These are phyloP conservation scores for Mesembrinibis cayennensis DNA, from an alignment of 2,113 vertebrate species.

Conservation along the genomic window DNA sequence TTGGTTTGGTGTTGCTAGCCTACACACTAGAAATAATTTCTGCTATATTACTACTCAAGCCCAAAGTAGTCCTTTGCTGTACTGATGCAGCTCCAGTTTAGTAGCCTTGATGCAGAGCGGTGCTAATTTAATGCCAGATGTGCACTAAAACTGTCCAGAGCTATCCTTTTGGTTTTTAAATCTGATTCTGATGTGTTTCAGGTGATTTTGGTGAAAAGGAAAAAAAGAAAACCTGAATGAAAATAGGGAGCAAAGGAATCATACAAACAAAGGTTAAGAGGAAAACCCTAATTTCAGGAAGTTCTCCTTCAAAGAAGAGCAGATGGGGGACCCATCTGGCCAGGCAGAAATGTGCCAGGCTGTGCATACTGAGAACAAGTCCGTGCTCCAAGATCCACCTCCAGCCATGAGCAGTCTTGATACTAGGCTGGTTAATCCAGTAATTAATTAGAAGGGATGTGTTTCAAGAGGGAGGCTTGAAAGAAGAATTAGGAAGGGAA, in stretches of 20 bases:
- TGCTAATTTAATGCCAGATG: background rate
- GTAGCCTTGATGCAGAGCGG: background rate
- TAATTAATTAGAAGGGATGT: slow-evolving; percentile 47
- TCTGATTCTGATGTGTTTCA: background rate
- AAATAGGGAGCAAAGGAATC: background rate
- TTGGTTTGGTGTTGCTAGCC: background rate
- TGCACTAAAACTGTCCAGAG: background rate
- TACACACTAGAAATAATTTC: background rate
- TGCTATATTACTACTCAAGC: background rate
- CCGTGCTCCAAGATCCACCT: slow-evolving; percentile 50
- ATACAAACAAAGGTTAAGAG: slow-evolving; percentile 23
- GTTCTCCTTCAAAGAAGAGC: slow-evolving; percentile 21
- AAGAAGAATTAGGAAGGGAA: background rate
- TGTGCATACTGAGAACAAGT: slow-evolving; percentile 29
- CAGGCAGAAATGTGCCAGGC: slow-evolving; percentile 26
- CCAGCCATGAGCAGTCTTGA: slow-evolving; percentile 25
- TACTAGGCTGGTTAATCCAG: slow-evolving; percentile 3
- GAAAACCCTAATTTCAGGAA: slow-evolving; percentile 29
- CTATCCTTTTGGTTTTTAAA: background rate
- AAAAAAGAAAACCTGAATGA: too few species aligned
- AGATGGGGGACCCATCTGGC: slow-evolving; percentile 61
- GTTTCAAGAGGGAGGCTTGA: background rate
- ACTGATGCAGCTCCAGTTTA: background rate
- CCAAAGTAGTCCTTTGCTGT: background rate
- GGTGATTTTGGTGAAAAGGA: background rate